Percentiles rank a stretch among this genome's conserved stretches.
These are phyloP conservation scores for Drosophila acutilabella DNA, from an alignment of 2,888 invertebrate genomes.

Conservation along the genomic window DNA sequence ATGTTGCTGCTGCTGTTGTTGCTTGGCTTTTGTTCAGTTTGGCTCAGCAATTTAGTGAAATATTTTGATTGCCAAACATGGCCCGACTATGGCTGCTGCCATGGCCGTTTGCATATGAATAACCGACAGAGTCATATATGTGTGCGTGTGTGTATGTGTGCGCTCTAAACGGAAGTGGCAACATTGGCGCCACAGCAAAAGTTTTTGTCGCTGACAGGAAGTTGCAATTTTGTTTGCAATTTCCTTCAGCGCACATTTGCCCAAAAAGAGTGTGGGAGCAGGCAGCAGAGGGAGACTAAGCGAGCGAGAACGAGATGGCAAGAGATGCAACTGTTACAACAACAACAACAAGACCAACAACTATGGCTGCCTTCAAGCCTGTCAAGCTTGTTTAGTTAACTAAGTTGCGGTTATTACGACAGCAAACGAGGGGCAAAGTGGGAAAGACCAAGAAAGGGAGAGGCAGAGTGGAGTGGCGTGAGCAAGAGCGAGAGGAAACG, in stretches of 20 bases:
- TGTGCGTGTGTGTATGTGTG: slow-evolving; percentile 23
- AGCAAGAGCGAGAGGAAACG: neutral
- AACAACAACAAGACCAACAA: slow-evolving; percentile 16
- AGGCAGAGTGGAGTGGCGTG: neutral
- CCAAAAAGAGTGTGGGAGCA: slow-evolving; percentile 22
- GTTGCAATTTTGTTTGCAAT: slow-evolving; percentile 84
- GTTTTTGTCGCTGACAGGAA: slow-evolving; percentile 82
- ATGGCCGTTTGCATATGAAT: slow-evolving; percentile 78
- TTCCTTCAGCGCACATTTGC: slow-evolving; percentile 77
- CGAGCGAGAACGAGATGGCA: neutral
- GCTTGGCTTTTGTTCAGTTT: slow-evolving; percentile 61
- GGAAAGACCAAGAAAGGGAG: neutral
- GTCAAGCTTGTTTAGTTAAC: slow-evolving; percentile 78
- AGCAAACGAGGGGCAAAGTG: slow-evolving; percentile 40
- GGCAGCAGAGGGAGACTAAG: neutral
- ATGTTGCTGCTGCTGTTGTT: slow-evolving; percentile 31
- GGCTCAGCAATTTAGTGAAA: slow-evolving; percentile 77
- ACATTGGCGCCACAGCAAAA: slow-evolving; percentile 81
- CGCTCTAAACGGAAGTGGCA: slow-evolving; percentile 78
- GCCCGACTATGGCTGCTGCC: slow-evolving; percentile 49
- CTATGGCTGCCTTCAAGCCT: slow-evolving; percentile 39
- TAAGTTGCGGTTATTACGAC: slow-evolving; percentile 79
- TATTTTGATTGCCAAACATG: slow-evolving; percentile 81
- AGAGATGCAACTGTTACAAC: slow-evolving; percentile 34
- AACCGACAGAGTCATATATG: slow-evolving; percentile 69